These are phyloP conservation scores for Shinisaurus crocodilurus DNA, from an alignment of 2,113 vertebrate species.

Conservation along the genomic window DNA sequence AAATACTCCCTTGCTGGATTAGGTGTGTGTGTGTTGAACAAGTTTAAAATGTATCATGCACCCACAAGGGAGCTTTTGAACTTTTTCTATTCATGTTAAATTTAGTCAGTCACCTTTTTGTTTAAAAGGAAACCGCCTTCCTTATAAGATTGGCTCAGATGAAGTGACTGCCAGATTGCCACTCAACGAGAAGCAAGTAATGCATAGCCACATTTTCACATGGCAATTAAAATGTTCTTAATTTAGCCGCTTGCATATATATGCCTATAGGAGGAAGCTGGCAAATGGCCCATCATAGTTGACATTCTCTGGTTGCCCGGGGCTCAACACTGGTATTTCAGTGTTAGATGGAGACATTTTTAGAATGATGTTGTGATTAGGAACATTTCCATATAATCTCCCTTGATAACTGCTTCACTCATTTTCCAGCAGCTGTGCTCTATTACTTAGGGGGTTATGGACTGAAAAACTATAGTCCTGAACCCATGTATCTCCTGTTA, in stretches of 20 bases:
- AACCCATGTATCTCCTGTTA: constrained; percentile 3
- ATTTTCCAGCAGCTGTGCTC: constrained; percentile 5
- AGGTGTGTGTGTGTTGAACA: background rate
- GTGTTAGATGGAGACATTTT: constrained; percentile 30
- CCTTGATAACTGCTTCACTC: background rate
- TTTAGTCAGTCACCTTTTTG: background rate
- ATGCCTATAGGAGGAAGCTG: background rate
- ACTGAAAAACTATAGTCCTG: background rate
- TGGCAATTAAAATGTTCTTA: constrained; percentile 13
- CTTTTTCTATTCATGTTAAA: background rate
- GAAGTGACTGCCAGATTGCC: background rate
- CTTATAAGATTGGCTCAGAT: background rate
- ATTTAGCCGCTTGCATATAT: constrained; percentile 18
- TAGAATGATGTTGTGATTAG: background rate
- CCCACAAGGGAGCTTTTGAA: background rate
- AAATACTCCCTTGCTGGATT: background rate
- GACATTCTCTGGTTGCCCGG: constrained; percentile 21
- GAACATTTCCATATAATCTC: background rate
- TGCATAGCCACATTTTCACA: background rate
- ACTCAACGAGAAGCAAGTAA: background rate
- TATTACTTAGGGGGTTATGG: constrained; percentile 10
- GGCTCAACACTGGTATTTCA: constrained; percentile 9
- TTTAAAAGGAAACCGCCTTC: background rate
- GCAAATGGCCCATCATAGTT: constrained; percentile 1
- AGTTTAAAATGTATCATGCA: background rate